These are phyloP conservation scores for Agapostemon virescens DNA, from an alignment of 2,888 invertebrate genomes.

Conservation along the genomic window DNA sequence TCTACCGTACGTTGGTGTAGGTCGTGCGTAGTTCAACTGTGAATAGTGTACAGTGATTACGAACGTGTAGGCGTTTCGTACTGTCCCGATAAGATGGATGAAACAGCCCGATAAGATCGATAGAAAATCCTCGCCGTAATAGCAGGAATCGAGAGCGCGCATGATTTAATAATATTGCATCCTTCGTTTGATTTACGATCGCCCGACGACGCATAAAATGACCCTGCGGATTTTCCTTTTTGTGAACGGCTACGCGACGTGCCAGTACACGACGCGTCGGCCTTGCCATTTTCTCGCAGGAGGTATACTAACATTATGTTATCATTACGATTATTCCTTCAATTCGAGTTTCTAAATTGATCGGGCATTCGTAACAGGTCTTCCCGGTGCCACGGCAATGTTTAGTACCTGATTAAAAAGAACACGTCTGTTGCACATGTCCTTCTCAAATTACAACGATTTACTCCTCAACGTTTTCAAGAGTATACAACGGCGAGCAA, in stretches of 20 bases:
- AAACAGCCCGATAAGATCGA: slow-evolving; percentile 59
- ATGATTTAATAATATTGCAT: slow-evolving; percentile 63
- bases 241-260: not conserved
- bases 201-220: slow-evolving; percentile 32
- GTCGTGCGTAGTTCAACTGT: slow-evolving; percentile 44
- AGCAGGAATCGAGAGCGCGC: slow-evolving; percentile 52
- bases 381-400: too few relatives aligned
- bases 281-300: not conserved
- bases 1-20: slow-evolving; percentile 53
- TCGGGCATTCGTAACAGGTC: not conserved
- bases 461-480: too few relatives aligned
- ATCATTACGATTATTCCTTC: not conserved
- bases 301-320: not conserved
- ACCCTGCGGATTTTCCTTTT: slow-evolving; percentile 23
- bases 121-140: slow-evolving; percentile 44
- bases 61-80: slow-evolving; percentile 55
- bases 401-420: too few relatives aligned
- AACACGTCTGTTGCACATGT: too few relatives aligned
- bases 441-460: too few relatives aligned
- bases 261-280: not conserved
- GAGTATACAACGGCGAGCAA: too few relatives aligned
- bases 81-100: slow-evolving; percentile 57
- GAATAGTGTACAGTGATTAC: slow-evolving; percentile 42
- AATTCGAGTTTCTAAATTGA: not conserved
- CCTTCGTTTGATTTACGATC: slow-evolving; percentile 48